Evolutionary conservation across 2,797 vertebrate species (phyloP).

Genomic region (Natrix natrix): DNA sequence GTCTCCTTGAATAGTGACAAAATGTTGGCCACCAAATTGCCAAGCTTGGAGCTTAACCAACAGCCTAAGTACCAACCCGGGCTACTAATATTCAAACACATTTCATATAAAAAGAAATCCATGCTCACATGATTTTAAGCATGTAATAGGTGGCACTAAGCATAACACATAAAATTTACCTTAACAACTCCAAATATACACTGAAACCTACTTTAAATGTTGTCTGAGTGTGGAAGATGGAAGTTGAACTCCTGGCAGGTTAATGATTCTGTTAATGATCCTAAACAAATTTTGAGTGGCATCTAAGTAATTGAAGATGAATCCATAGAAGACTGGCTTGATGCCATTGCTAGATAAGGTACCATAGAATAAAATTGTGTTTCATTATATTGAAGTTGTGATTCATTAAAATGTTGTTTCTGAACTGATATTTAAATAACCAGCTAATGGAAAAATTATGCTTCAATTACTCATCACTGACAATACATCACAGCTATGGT

Average conservation of each 20-base stretch:
- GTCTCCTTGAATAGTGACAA: no score
- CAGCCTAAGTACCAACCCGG: no score
- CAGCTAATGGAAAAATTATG: not conserved
- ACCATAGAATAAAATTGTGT: not conserved
- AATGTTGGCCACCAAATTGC: no score
- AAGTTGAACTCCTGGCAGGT: not conserved
- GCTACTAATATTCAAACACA: no score
- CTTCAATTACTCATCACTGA: not conserved
- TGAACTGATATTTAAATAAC: constrained; percentile 1
- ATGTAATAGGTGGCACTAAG: fast-evolving
- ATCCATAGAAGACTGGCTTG: not conserved
- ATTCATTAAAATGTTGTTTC: not conserved
- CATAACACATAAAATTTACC: fast-evolving
- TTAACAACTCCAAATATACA: not conserved
- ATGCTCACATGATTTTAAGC: not conserved
- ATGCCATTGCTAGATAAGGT: not conserved
- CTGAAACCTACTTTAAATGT: not conserved
- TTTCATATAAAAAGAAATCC: not conserved
- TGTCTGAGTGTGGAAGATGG: not conserved
- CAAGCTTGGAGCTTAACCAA: no score
- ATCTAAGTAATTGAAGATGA: not conserved
- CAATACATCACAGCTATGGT: not conserved
- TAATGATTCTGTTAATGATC: not conserved
- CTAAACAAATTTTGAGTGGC: not conserved
- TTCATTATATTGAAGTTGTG: not conserved